Evolutionary conservation across 2,888 invertebrate species (phyloP), one percentile per base, ranked within the genome.

Genomic region (Amphipyra tragopoginis): DNA sequence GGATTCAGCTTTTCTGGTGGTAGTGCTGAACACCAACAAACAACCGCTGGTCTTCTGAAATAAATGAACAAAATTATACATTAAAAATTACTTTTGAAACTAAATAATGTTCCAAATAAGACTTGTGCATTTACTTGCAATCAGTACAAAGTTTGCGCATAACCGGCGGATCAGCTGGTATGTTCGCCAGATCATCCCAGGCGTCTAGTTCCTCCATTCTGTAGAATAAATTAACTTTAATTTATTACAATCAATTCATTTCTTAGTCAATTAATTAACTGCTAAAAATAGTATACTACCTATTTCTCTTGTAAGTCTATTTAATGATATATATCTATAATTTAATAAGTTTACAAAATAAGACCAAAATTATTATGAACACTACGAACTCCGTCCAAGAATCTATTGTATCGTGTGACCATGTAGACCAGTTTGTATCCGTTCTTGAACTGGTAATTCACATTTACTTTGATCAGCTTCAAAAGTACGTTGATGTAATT

Each of bases 11-110:
- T 97, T 55, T 96, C 95, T 54, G 96, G 92, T 7, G 98, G 98
- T 66, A 99, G 92, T 44, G 97, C 97, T 39, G 96, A 95, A 90
- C 98, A 99, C 98, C 98, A 99, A 87, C 99, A 99, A n/a, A 98
- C 98, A 44, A 96, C 96, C 34, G 93, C 88, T 4, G 99, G 99
- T 72, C 98, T 96, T 73, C 98, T 98, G 85, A 70, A 94, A 88
- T 56, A 50, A 49, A 60, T 53, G 14, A 48, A 65, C 8, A 7
- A 9, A 34, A 1, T 7, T 10, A 36, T 36, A 36, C 36, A 36
- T 36, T 4, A 36, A 36, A 4, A 13, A n/a, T n/a, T 21, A 21
- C 9, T 47, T 4, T 26, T 10, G 13, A n/a, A 36, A 15, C 14
- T 5, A 29, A 26, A 38, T 10, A 53, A 6, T 5, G 38, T n/a